phyloP scores from a whole-genome alignment of 2,113 vertebrate genomes.

The Patagioenas fasciata region DNA sequence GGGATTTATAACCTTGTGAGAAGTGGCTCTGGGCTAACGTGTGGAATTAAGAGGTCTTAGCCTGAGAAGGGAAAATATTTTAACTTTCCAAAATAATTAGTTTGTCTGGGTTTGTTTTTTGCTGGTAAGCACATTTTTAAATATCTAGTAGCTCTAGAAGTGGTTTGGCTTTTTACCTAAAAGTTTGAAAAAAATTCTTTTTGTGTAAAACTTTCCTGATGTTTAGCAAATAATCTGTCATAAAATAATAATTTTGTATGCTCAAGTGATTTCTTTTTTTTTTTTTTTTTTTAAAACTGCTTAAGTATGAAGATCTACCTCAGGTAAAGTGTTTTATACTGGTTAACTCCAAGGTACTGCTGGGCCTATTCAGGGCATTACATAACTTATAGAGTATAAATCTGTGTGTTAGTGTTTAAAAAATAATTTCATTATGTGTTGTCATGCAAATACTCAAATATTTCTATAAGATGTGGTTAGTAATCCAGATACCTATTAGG shows the following conservation, averaged over 20 bases:
- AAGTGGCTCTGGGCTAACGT: conserved; percentile 17
- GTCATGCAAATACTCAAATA: not conserved
- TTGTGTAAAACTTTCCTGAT: not conserved
- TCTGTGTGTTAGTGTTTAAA: not conserved
- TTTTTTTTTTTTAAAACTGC: not conserved
- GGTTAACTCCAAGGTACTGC: not conserved
- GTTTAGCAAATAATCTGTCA: not conserved
- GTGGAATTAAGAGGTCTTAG: not conserved
- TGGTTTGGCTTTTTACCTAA: not conserved
- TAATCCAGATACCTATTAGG: not conserved
- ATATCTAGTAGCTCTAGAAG: not conserved
- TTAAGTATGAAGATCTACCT: not conserved
- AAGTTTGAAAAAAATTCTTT: not conserved
- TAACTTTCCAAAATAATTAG: not conserved
- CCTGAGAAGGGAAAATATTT: not conserved
- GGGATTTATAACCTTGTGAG: conserved; percentile 15
- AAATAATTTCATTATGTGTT: not conserved
- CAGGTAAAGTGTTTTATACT: not conserved
- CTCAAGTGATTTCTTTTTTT: not conserved
- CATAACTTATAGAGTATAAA: not conserved
- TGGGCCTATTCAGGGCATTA: not conserved
- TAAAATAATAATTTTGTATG: not conserved
- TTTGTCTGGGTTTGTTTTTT: not conserved
- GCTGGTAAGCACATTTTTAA: not conserved
- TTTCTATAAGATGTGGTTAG: not conserved